Percentiles rank a stretch among this genome's conserved stretches.
Conservation (phyloP, 2,113 vertebrate genomes). For the Rhinogobius similis region DNA sequence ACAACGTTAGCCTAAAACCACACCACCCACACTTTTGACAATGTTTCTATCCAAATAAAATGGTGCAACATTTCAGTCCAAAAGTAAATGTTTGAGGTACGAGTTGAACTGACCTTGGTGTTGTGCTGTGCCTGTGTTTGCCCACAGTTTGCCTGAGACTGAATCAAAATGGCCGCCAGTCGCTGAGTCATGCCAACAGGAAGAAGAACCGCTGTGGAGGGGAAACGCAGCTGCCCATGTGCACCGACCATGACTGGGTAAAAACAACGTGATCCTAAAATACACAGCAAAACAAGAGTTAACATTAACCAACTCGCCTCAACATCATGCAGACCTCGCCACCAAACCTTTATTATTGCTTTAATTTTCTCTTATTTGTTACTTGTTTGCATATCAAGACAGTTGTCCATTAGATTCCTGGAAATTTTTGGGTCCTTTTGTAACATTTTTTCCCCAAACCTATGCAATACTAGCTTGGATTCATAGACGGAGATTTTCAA, state of each 20-base stretch:
- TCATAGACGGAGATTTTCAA: too few species aligned
- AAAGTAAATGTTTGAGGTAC: not conserved
- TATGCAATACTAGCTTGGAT: too few species aligned
- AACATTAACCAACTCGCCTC: too few species aligned
- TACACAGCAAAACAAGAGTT: too few species aligned
- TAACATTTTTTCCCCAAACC: too few species aligned
- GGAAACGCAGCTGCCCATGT: conserved; percentile 36
- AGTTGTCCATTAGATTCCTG: too few species aligned
- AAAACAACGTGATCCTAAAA: conserved; percentile 11
- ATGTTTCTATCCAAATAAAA: not conserved
- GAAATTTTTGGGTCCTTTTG: too few species aligned
- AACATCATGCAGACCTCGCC: too few species aligned
- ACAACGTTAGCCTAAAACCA: not conserved
- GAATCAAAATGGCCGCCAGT: conserved; percentile 5
- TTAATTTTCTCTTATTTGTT: too few species aligned
- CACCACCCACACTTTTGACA: too few species aligned
- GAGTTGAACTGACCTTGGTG: not conserved
- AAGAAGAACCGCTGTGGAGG: conserved; percentile 20
- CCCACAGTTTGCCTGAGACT: conserved; percentile 61
- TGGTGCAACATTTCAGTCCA: not conserved
- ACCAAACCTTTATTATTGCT: too few species aligned
- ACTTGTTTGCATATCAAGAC: too few species aligned
- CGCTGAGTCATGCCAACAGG: not conserved
- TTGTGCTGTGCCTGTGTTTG: not conserved
- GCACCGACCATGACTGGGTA: conserved; percentile 72